Evolutionary conservation across 2,797 vertebrate genomes (phyloP).

Genomic region (Trematomus bernacchii): DNA sequence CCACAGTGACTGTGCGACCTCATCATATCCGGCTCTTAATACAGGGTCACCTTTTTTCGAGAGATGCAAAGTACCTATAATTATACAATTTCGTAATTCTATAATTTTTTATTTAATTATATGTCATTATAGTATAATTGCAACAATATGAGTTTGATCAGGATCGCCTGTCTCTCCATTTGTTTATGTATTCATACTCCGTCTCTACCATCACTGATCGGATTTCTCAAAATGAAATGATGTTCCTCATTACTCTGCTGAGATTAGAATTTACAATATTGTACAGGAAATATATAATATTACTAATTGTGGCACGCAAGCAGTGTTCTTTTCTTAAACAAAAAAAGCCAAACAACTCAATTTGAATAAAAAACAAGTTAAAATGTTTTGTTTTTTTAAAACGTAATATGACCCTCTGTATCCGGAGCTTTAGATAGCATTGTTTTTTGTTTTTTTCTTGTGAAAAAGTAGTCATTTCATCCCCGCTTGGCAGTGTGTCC

Average conservation of each 20-base stretch:
- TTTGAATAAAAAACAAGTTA: background rate
- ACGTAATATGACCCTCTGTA: background rate
- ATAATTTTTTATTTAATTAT: no score
- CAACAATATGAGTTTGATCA: constrained; percentile 29
- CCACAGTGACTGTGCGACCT: background rate
- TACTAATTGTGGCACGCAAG: background rate
- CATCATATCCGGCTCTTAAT: background rate
- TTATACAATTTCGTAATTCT: background rate
- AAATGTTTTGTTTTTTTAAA: background rate
- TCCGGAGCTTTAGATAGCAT: background rate
- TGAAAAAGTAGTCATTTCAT: constrained; percentile 7
- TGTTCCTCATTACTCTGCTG: constrained; percentile 29
- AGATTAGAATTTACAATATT: constrained; percentile 26
- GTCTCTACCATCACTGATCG: constrained; percentile 18
- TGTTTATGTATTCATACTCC: constrained; percentile 10
- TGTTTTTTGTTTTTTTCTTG: background rate
- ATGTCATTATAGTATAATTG: constrained; percentile 18
- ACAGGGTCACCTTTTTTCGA: background rate
- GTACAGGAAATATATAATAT: background rate
- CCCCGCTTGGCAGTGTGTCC: constrained; percentile 11
- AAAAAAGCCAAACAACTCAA: background rate
- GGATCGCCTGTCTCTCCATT: constrained; percentile 8
- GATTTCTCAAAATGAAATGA: constrained; percentile 26
- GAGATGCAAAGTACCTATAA: constrained; percentile 10
- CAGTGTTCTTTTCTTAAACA: background rate